phyloP scores from a whole-genome alignment of 1,140 invertebrate species.

The Rhysida immarginata region DNA sequence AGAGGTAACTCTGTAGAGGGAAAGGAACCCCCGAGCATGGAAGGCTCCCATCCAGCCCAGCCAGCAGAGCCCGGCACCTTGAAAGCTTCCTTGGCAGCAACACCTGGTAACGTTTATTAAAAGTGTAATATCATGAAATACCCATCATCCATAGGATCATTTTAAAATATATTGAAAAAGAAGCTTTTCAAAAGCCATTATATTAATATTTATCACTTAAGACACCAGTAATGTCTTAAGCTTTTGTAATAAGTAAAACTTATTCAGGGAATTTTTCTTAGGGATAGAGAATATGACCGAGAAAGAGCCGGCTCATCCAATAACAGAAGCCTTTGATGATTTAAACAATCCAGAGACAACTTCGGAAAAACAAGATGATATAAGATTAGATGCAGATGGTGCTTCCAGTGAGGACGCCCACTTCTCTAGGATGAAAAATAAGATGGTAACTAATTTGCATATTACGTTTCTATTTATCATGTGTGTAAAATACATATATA shows the following conservation, averaged over 20 bases:
- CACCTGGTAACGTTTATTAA: slow-evolving; percentile 42
- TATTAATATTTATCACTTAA: too few relatives aligned
- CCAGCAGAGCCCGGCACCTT: slow-evolving; percentile 80
- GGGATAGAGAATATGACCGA: slow-evolving; percentile 90
- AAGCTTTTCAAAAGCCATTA: too few relatives aligned
- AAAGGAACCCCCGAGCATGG: slow-evolving; percentile 43
- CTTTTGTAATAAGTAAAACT: too few relatives aligned
- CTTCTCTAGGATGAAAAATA: too few relatives aligned
- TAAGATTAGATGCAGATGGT: slow-evolving; percentile 6
- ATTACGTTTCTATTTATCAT: too few relatives aligned
- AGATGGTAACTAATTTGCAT: too few relatives aligned
- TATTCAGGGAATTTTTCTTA: too few relatives aligned
- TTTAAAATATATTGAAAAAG: slow-evolving; percentile 5
- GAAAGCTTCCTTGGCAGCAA: slow-evolving; percentile 75
- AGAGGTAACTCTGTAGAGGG: slow-evolving; percentile 13
- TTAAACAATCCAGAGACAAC: slow-evolving; percentile 16
- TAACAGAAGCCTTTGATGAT: slow-evolving; percentile 24
- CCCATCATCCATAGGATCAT: background rate
- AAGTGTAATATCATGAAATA: background rate
- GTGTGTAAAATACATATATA: too few relatives aligned
- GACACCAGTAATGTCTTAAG: too few relatives aligned
- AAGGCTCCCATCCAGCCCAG: slow-evolving; percentile 64
- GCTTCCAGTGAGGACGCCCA: background rate
- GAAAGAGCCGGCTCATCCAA: slow-evolving; percentile 70
- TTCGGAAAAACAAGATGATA: slow-evolving; percentile 6